These are phyloP conservation scores for Aselliscus stoliczkanus DNA, from an alignment of 2,797 vertebrate genomes.

Conservation along the genomic window DNA sequence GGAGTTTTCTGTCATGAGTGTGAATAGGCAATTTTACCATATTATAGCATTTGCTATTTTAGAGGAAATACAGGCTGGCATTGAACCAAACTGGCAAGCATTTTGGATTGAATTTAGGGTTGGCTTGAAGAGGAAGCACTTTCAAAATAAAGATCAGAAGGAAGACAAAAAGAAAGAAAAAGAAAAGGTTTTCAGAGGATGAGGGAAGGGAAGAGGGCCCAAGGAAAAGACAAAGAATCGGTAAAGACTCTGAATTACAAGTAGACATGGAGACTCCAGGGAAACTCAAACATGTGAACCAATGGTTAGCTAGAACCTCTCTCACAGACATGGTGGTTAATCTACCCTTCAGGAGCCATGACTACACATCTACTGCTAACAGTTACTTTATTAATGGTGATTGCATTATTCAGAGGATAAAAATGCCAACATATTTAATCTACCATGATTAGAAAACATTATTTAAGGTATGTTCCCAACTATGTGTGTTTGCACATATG, in stretches of 20 bases:
- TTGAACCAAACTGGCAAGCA: not conserved
- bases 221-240: not conserved
- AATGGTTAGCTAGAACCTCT: not conserved
- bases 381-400: not conserved
- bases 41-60: not conserved
- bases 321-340: not conserved
- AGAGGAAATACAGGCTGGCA: not conserved
- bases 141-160: not conserved
- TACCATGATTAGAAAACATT: not conserved
- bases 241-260: not conserved
- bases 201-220: not conserved
- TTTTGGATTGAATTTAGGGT: not conserved
- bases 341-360: not conserved
- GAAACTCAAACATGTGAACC: not conserved
- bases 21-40: not conserved
- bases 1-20: not conserved
- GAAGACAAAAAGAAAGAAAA: not conserved
- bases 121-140: not conserved
- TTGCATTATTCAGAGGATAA: not conserved
- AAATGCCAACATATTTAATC: not conserved
- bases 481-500: not conserved
- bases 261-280: not conserved
- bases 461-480: not conserved
- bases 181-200: not conserved
- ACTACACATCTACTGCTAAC: not conserved